Base-by-base conservation (phyloP, 2,888 invertebrate genomes). In the Apodemia zela region DNA sequence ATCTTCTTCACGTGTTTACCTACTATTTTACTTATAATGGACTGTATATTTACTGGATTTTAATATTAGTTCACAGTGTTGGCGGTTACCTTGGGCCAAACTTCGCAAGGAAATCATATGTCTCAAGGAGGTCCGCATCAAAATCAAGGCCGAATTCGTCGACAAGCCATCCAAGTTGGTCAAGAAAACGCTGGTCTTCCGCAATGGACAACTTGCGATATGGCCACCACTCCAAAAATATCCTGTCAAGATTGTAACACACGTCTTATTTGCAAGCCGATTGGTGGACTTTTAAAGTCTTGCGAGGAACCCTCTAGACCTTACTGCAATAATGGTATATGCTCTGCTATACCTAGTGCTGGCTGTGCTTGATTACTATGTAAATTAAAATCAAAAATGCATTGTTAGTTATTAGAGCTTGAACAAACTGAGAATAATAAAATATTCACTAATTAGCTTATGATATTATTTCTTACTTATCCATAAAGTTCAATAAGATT, bases 281-380 rank as follows among this genome's bases (percentile, higher is more conserved):
- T 79, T 7, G 83, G 82, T 6, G 85, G 85, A 0, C 49, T 84
- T 7, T 64, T 85, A 18, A 74, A 72, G 25, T 8, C 65, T 2
- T 88, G 88, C 68, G 57, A 64, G 0, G 72, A 74, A 60, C 75
- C 77, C 0, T 62, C 54, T 42, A 78, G 64, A 63, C 84, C 86
- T 6, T 71, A 82, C 65, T 88, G 88, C 67, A 81, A 79, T 33
- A 75, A 76, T 62, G 87, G 87, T 2, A 66, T 79, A 4, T 87
- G 87, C 67, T 79, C 84, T 0, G 59, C 75, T 3, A 61, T 73
- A 0, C 82, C 83, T 0, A 80, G 75, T 58, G 66, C 71, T n/a
- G 73, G 72, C 33, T 85, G 85, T 63, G 69, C 67, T 63, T 72
- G 8, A n/a, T 38, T 3, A 11, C 1, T 10, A 38, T 38, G 38